These are phyloP conservation scores for Microvelia longipes DNA, from an alignment of 1,140 invertebrate species.

Conservation along the genomic window DNA sequence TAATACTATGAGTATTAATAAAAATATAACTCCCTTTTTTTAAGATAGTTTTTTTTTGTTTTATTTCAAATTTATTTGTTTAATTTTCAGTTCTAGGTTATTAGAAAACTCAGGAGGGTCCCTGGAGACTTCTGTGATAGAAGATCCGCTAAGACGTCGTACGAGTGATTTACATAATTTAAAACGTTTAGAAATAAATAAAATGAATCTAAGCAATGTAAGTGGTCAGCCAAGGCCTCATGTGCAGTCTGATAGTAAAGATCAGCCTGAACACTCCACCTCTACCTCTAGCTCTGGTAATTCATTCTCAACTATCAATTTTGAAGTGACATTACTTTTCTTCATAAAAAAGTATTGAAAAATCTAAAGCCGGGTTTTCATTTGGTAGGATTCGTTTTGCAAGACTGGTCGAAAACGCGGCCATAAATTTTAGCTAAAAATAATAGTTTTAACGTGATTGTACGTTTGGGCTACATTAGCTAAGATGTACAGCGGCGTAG, in stretches of 20 bases:
- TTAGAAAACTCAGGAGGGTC: neutral
- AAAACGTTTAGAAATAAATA: neutral
- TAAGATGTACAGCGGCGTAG: too few relatives aligned
- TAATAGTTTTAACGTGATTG: too few relatives aligned
- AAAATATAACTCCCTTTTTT: too few relatives aligned
- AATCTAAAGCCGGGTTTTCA: too few relatives aligned
- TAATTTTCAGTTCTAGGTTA: neutral
- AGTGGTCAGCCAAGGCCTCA: too few relatives aligned
- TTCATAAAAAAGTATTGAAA: too few relatives aligned
- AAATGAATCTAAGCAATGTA: neutral
- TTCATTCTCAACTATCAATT: neutral
- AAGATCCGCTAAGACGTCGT: neutral
- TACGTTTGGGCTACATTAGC: too few relatives aligned
- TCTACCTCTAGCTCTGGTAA: conserved; percentile 14
- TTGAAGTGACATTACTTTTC: neutral
- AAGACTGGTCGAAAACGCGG: too few relatives aligned
- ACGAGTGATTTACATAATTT: neutral
- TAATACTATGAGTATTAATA: too few relatives aligned
- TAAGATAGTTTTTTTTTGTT: neutral
- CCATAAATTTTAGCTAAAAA: too few relatives aligned
- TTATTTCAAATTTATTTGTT: too few relatives aligned
- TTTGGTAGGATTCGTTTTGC: too few relatives aligned
- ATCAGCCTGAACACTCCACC: conserved; percentile 9
- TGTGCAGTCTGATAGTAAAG: conserved; percentile 7
- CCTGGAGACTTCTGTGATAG: neutral